Base-by-base conservation (phyloP, 1,140 invertebrate genomes). In the Drosophila asahinai region DNA sequence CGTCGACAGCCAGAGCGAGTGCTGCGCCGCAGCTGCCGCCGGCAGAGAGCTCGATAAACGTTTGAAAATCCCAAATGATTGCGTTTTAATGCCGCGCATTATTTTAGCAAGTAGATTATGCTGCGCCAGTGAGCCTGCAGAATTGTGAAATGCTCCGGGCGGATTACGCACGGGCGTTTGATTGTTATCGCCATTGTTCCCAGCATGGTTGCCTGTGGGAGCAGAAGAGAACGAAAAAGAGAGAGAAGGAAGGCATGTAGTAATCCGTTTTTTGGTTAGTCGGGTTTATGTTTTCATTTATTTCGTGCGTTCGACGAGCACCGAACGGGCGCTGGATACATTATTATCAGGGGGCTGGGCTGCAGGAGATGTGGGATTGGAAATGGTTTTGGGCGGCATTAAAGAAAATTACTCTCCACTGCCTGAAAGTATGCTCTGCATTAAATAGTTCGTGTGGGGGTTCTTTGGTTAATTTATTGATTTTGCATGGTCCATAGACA, bases 11-110 rank as follows among this genome's bases (percentile, higher is more conserved):
- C 68, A 74, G 30, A 61, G 67, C 42, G 40, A 47, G n/a, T 38
- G 19, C 40, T 66, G 45, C 38, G 86, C 82, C 81, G 27, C 27
- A 6, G 27, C 27, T 30, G 27, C 27, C 27, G 76, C 42, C 47
- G 81, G 86, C 86, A 80, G 73, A 74, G 80, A 90, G 80, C 80
- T 92, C 91, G 91, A 91, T 92, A 92, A 92, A 92, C 80, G 91
- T 91, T 91, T 89, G 87, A 90, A 92, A 92, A 92, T 92, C 91
- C 91, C 91, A 86, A 92, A 92, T 92, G 91, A 92, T 92, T 92
- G 91, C 91, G 91, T 92, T 92, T 92, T 92, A 92, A 92, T 92
- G 91, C 91, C 84, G 77, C 86, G 91, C 83, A 92, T 92, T 92
- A 92, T 91, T 80, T 90, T 80, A 80, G 80, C 91, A 83, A 92